Evolutionary conservation across 2,888 invertebrate genomes (phyloP), one percentile per base, ranked within the genome.

Genomic region (Digitonthophagus gazella): DNA sequence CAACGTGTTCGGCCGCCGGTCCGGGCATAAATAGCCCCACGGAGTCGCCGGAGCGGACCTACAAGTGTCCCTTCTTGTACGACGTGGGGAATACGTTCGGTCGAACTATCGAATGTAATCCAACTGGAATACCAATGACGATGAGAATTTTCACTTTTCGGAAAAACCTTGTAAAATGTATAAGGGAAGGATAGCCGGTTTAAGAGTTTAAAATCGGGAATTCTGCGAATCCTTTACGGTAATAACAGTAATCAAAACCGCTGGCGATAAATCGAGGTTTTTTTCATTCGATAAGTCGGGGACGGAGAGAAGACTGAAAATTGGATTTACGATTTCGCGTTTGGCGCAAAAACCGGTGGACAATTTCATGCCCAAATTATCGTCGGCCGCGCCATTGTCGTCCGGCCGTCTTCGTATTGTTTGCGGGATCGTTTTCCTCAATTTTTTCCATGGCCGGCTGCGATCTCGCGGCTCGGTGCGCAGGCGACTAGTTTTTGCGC

Each of bases 21-120:
- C 73, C 78, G 78, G 73, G 78, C 79, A 80, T 80, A 80, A 80
- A 80, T 80, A 79, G 76, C 61, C 28, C 28, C 28, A 44, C 28
- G 28, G 28, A 44, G 28, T 44, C 28, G 28, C 28, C 28, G 28
- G 28, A 44, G 28, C 28, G 28, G 28, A 6, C 28, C 28, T 44
- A 44, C 28, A 44, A 44, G 28, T 44, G 28, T 44, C 28, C 28
- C 28, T 44, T 11, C 28, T 8, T 44, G 28, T 44, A 44, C 28
- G 28, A 44, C 28, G 22, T 22, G 22, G 22, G 22, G 22, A 22
- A 22, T 22, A 22, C 22, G 28, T 11, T 44, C 11, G 28, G 8
- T 8, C 6, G 28, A 44, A 44, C 28, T 11, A 44, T n/a, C n/a
- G n/a, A n/a, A n/a, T n/a, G n/a, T n/a, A n/a, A n/a, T n/a, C n/a